These are phyloP conservation scores for Pammene aurita DNA, from an alignment of 2,888 invertebrate species.

Conservation along the genomic window DNA sequence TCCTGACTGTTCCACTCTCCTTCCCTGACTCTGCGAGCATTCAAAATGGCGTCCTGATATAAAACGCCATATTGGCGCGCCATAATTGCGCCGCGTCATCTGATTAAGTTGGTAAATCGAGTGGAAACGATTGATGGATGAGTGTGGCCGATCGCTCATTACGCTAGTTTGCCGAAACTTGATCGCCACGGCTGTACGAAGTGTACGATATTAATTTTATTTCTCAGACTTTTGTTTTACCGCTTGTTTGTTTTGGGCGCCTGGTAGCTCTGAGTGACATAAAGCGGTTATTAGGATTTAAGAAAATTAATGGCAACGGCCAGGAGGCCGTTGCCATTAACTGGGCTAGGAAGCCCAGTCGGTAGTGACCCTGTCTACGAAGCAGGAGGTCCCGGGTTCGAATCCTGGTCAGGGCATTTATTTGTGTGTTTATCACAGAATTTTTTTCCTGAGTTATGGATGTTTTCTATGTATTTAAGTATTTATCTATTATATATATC, in stretches of 20 bases:
- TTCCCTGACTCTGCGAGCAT: background rate
- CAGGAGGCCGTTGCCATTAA: no score
- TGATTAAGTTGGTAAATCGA: conserved; percentile 48
- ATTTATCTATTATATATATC: no score
- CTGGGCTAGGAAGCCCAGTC: no score
- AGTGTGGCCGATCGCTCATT: conserved; percentile 36
- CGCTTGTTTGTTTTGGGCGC: background rate
- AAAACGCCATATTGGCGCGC: conserved; percentile 41
- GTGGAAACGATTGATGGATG: conserved; percentile 45
- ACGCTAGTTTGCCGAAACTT: conserved; percentile 38
- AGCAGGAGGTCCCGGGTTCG: no score
- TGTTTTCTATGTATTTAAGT: no score
- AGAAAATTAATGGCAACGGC: no score
- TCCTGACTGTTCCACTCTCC: no score
- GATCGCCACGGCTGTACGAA: conserved; percentile 13
- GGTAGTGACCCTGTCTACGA: no score
- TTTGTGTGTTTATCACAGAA: no score
- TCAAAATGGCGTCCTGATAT: conserved; percentile 3
- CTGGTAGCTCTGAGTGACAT: background rate
- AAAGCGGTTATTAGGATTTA: background rate
- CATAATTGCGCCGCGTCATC: conserved; percentile 45
- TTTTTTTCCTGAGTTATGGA: no score
- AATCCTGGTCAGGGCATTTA: no score
- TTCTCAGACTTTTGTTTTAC: conserved; percentile 3
- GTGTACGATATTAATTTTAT: conserved; percentile 25